A percentile compares a stretch with the other conserved stretches of the same genome.
Conservation (phyloP, 1,140 invertebrate species). For the Campoletis sonorensis region DNA sequence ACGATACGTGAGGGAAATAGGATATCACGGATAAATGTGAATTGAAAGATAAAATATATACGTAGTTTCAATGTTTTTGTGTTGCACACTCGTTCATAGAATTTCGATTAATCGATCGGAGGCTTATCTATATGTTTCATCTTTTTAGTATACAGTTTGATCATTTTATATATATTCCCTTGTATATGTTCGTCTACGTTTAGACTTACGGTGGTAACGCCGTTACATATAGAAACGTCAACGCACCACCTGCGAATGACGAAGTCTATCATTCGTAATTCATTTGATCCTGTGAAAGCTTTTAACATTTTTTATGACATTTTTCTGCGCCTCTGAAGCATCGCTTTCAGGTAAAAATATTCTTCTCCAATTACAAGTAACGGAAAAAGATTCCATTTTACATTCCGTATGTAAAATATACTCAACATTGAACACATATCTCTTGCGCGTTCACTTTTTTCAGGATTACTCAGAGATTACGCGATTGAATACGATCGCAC, state of each 20-base stretch:
- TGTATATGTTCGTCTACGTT: not conserved
- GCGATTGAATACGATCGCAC: not conserved
- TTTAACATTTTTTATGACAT: not conserved
- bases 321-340: not conserved
- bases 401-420: not conserved
- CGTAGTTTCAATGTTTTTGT: not conserved
- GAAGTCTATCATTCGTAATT: not conserved
- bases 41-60: not conserved
- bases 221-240: constrained; percentile 15
- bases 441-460: not conserved
- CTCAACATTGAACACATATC: not conserved
- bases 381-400: not conserved
- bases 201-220: not conserved
- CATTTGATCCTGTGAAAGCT: not conserved
- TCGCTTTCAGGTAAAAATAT: not conserved
- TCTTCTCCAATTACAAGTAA: not conserved
- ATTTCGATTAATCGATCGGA: not conserved
- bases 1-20: not conserved
- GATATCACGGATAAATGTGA: not conserved
- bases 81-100: not conserved
- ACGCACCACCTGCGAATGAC: constrained; percentile 30
- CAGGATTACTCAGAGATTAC: not conserved
- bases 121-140: constrained; percentile 1
- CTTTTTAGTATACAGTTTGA: not conserved
- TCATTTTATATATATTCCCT: not conserved